Percentiles rank a stretch among this genome's conserved stretches.
These are phyloP conservation scores for Tipula vernalis DNA, from an alignment of 2,888 invertebrate genomes.

Conservation along the genomic window DNA sequence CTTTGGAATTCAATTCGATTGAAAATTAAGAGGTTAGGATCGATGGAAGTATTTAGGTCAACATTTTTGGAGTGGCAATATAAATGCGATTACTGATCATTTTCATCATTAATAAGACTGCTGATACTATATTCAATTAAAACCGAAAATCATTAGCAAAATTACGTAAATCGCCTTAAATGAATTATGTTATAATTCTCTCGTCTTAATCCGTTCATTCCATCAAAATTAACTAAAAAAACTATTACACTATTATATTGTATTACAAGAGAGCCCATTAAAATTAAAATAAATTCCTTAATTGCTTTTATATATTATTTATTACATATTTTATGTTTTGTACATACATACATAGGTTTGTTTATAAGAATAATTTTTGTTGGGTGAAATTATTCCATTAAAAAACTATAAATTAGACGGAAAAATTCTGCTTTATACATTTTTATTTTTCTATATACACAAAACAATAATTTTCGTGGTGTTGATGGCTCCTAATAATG, in stretches of 20 bases:
- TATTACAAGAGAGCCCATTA: not conserved
- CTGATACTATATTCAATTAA: not conserved
- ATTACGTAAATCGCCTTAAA: not conserved
- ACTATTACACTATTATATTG: not conserved
- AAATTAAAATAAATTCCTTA: not conserved
- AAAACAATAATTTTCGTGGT: not conserved
- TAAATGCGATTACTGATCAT: too few relatives aligned
- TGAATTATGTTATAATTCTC: not conserved
- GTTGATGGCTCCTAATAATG: not conserved
- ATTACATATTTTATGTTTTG: not conserved
- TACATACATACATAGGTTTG: not conserved
- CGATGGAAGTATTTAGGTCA: too few relatives aligned
- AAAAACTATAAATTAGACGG: not conserved
- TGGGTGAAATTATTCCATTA: not conserved
- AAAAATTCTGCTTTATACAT: not conserved
- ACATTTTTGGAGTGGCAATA: too few relatives aligned
- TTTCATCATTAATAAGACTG: too few relatives aligned
- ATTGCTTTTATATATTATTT: not conserved
- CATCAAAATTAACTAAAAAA: not conserved
- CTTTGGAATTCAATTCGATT: too few relatives aligned
- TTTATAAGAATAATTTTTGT: not conserved
- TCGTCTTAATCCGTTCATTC: not conserved
- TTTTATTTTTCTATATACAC: not conserved
- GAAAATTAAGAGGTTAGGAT: too few relatives aligned
- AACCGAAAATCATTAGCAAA: not conserved